These are phyloP conservation scores for Tetramorium simillimum DNA, from an alignment of 1,140 invertebrate species.

Conservation along the genomic window DNA sequence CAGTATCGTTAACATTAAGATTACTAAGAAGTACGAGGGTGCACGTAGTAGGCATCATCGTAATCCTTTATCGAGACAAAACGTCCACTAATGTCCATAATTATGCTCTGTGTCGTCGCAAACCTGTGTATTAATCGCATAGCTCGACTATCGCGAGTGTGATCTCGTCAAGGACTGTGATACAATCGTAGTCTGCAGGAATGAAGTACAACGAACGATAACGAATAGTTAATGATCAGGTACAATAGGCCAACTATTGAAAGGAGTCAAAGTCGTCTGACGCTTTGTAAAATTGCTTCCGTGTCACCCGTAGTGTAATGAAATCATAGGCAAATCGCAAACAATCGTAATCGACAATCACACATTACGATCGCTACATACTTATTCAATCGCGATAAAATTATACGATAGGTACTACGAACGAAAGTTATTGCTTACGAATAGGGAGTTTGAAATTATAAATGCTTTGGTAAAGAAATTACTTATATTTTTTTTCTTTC, in stretches of 20 bases:
- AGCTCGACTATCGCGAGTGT: slow-evolving; percentile 60
- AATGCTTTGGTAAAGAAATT: not conserved
- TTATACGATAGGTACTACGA: slow-evolving; percentile 8
- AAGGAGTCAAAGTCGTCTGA: slow-evolving; percentile 9
- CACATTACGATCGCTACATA: slow-evolving; percentile 4
- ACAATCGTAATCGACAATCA: slow-evolving; percentile 44
- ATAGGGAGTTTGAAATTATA: not conserved
- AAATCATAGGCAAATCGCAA: not conserved
- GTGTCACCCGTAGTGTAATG: slow-evolving; percentile 32
- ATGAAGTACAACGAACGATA: slow-evolving; percentile 71
- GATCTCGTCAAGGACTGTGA: slow-evolving; percentile 72
- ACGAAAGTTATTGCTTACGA: not conserved
- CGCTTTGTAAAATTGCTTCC: slow-evolving; percentile 55
- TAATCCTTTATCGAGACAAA: slow-evolving; percentile 33
- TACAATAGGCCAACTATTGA: slow-evolving; percentile 14
- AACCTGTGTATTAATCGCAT: slow-evolving; percentile 42
- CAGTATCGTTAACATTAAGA: slow-evolving; percentile 11
- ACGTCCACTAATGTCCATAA: slow-evolving; percentile 40
- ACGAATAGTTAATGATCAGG: slow-evolving; percentile 45
- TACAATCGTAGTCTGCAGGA: slow-evolving; percentile 71
- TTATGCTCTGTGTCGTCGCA: slow-evolving; percentile 23
- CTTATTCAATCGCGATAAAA: not conserved
- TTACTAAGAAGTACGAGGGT: slow-evolving; percentile 32
- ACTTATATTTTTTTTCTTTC: not conserved
- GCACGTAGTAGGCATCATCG: slow-evolving; percentile 9